Percentiles rank a stretch among this genome's conserved stretches.
Conservation (phyloP, 2,888 invertebrate genomes). For the Cosmorhoe ocellata region DNA sequence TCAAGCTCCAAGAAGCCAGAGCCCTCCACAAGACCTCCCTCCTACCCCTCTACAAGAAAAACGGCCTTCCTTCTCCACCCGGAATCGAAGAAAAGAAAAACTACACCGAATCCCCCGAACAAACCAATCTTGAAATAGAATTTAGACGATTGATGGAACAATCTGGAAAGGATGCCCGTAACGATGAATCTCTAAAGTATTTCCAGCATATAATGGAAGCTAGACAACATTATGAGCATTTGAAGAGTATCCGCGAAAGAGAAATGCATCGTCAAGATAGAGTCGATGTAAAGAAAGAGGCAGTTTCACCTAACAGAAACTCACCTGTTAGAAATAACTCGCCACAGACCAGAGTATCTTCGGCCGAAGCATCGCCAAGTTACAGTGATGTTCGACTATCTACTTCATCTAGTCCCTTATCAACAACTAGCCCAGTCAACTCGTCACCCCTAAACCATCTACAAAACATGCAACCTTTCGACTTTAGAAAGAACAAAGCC, state of each 20-base stretch:
- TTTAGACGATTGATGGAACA: constrained; percentile 82
- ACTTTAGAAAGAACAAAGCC: constrained; percentile 87
- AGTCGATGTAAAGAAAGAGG: constrained; percentile 60
- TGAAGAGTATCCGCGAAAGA: constrained; percentile 71
- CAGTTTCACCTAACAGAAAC: constrained; percentile 59
- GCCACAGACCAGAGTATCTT: constrained; percentile 58
- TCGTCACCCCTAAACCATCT: constrained; percentile 92
- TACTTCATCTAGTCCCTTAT: constrained; percentile 75
- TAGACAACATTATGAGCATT: constrained; percentile 67
- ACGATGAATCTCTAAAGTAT: constrained; percentile 70
- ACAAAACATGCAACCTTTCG: constrained; percentile 98
- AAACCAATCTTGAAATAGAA: constrained; percentile 82
- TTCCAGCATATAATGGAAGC: constrained; percentile 76
- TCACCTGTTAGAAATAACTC: constrained; percentile 59
- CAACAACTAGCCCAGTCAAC: constrained; percentile 83
- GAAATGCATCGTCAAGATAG: constrained; percentile 44
- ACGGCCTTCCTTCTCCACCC: constrained; percentile 77
- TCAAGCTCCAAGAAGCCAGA: constrained; percentile 94
- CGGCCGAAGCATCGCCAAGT: constrained; percentile 69
- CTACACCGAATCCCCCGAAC: constrained; percentile 64
- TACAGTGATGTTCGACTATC: constrained; percentile 62
- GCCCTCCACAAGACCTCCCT: constrained; percentile 84
- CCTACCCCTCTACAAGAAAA: constrained; percentile 74
- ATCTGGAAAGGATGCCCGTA: constrained; percentile 71
- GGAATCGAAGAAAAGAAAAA: constrained; percentile 65